A percentile compares a stretch with the other conserved stretches of the same genome.
phyloP scores from a whole-genome alignment of 64 coral and sea anemone species.

The Catalaphyllia jardinei region DNA sequence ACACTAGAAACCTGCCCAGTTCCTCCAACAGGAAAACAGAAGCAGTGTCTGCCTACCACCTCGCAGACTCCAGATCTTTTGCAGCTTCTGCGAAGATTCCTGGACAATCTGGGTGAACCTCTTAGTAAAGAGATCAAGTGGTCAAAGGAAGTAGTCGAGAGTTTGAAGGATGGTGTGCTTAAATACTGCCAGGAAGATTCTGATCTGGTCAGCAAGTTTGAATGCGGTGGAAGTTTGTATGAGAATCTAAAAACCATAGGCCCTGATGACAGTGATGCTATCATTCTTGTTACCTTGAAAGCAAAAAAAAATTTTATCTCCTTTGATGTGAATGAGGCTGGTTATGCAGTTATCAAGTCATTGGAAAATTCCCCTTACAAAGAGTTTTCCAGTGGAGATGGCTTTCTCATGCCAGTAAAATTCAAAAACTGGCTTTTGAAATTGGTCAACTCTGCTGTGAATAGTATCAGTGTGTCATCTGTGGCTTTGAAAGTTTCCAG shows the following conservation, averaged over 20 bases:
- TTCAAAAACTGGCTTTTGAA: conserved; percentile 47
- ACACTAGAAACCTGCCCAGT: background rate
- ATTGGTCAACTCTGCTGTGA: background rate
- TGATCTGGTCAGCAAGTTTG: conserved; percentile 46
- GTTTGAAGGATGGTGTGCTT: conserved; percentile 26
- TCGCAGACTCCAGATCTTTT: background rate
- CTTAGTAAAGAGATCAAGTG: conserved; percentile 33
- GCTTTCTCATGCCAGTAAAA: conserved; percentile 31
- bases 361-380: conserved; percentile 22
- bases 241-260: conserved; percentile 29
- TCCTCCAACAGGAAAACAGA: background rate
- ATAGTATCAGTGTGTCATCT: background rate
- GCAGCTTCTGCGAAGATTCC: conserved; percentile 13
- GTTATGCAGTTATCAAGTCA: conserved; percentile 13
- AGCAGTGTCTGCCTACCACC: background rate
- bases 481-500: conserved; percentile 4
- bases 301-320: conserved; percentile 13
- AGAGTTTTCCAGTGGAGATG: conserved; percentile 6
- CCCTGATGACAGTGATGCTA: conserved; percentile 21
- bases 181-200: conserved; percentile 41
- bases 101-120: conserved; percentile 3
- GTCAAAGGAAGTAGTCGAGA: conserved; percentile 33
- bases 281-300: conserved; percentile 32
- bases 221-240: conserved; percentile 50
- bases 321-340: background rate